Conservation (phyloP, 2,888 invertebrate species). For the Apotomis turbidana region DNA sequence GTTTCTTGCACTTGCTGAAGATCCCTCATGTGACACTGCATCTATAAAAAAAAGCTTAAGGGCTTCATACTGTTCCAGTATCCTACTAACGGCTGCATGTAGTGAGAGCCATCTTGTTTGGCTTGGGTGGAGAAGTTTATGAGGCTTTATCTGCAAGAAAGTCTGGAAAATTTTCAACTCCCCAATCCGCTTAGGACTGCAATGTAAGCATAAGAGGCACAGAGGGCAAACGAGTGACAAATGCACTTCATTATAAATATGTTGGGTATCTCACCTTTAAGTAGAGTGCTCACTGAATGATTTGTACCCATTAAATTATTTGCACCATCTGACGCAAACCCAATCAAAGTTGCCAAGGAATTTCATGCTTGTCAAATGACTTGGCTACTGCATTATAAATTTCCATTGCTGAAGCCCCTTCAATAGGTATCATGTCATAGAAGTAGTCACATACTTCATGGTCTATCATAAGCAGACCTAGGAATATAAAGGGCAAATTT, state of each 20-base stretch:
- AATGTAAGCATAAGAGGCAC: constrained; percentile 32
- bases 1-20: constrained; percentile 23
- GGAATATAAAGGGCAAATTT: too few relatives aligned
- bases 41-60: constrained; percentile 38
- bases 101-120: constrained; percentile 47
- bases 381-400: constrained; percentile 43
- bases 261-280: constrained; percentile 42
- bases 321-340: constrained; percentile 48
- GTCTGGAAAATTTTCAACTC: constrained; percentile 43
- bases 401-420: constrained; percentile 44
- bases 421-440: constrained; percentile 46
- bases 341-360: constrained; percentile 48
- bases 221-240: constrained; percentile 45
- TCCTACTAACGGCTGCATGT: constrained; percentile 28
- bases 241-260: constrained; percentile 47
- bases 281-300: constrained; percentile 44
- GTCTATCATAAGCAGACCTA: too few relatives aligned
- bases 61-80: constrained; percentile 19
- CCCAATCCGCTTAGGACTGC: constrained; percentile 42
- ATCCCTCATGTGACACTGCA: background rate
- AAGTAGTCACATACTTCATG: constrained; percentile 41
- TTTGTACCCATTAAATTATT: constrained; percentile 48
- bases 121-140: constrained; percentile 44
- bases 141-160: constrained; percentile 38
- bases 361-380: constrained; percentile 45